These are phyloP conservation scores for Phaedon cochleariae DNA, from an alignment of 2,888 invertebrate genomes.

Conservation along the genomic window DNA sequence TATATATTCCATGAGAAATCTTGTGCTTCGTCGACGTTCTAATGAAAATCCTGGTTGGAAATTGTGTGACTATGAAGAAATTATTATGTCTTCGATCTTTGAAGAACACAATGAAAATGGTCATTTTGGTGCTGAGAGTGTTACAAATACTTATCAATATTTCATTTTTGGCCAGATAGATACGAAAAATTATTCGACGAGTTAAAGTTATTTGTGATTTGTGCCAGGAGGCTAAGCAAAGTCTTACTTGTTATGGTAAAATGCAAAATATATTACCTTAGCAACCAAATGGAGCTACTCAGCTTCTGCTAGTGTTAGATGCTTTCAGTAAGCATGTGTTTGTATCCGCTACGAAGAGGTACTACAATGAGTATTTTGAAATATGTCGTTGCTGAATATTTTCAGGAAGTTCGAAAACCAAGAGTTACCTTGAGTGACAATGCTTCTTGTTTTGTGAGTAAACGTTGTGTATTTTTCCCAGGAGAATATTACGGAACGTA, in stretches of 20 bases:
- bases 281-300: slow-evolving; percentile 10
- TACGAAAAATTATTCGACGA: neutral
- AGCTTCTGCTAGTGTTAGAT: slow-evolving; percentile 21
- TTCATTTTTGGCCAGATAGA: slow-evolving; percentile 1
- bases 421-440: slow-evolving; percentile 18
- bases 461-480: slow-evolving; percentile 40
- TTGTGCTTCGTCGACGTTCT: too few relatives aligned
- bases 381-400: slow-evolving; percentile 3
- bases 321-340: slow-evolving; percentile 21
- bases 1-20: too few relatives aligned
- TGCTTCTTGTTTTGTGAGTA: slow-evolving; percentile 20
- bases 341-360: slow-evolving; percentile 16
- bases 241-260: neutral
- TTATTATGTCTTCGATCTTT: neutral
- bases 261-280: neutral
- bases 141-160: neutral
- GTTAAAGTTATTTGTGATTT: slow-evolving; percentile 2
- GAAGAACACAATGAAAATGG: slow-evolving; percentile 10
- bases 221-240: neutral
- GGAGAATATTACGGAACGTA: slow-evolving; percentile 41
- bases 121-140: slow-evolving; percentile 7
- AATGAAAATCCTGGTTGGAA: too few relatives aligned
- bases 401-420: slow-evolving; percentile 17
- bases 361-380: slow-evolving; percentile 20
- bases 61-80: neutral